phyloP scores from a whole-genome alignment of 2,113 vertebrate species.

The Aptenodytes forsteri region DNA sequence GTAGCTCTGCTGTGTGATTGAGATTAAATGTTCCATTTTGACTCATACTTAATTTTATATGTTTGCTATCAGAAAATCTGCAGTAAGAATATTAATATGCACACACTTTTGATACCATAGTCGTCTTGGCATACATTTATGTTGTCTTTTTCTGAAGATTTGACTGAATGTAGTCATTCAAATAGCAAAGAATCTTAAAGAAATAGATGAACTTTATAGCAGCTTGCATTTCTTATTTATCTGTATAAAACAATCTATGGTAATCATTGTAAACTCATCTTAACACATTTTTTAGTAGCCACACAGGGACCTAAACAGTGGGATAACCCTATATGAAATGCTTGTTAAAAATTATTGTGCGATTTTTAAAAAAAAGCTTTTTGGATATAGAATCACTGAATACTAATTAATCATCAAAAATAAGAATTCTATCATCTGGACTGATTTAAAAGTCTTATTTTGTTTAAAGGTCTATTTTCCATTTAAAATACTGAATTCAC shows the following conservation, averaged over 20 bases:
- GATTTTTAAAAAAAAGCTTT: background rate
- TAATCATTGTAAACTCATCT: background rate
- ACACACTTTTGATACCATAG: background rate
- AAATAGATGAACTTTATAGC: background rate
- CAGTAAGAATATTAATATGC: constrained; percentile 30
- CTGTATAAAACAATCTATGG: background rate
- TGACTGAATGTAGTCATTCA: background rate
- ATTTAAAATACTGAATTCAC: background rate
- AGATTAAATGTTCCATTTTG: constrained; percentile 43
- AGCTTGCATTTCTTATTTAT: background rate
- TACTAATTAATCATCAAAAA: background rate
- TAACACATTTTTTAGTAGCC: background rate
- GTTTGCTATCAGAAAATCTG: constrained; percentile 45
- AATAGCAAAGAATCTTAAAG: background rate
- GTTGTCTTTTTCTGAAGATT: constrained; percentile 30
- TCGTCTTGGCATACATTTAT: background rate
- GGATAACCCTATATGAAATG: background rate
- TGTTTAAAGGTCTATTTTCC: background rate
- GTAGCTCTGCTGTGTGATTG: constrained; percentile 24
- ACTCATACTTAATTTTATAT: constrained; percentile 37
- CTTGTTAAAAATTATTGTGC: background rate
- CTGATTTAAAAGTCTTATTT: background rate
- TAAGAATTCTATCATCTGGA: background rate
- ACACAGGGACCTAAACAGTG: background rate
- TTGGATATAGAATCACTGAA: background rate